These are phyloP conservation scores for Calcarius lapponicus DNA, from an alignment of 2,797 vertebrate genomes.

Conservation along the genomic window DNA sequence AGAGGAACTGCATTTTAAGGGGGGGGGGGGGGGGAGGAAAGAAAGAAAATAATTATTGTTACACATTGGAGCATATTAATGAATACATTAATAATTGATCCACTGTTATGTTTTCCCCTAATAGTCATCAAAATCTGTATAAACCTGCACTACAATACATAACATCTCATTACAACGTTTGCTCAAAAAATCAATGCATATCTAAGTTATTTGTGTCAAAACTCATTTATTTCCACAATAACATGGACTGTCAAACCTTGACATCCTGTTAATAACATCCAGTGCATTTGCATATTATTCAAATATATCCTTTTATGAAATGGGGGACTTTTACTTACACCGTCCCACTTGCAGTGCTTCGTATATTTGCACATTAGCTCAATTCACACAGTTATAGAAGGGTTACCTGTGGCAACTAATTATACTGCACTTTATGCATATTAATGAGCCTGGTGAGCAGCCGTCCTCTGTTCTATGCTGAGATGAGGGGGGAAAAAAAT, in stretches of 20 bases:
- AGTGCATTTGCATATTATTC: constrained; percentile 85
- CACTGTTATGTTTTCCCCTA: constrained; percentile 74
- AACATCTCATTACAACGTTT: constrained; percentile 81
- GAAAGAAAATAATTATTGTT: constrained; percentile 76
- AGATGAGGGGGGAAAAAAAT: constrained; percentile 63
- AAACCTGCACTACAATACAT: constrained; percentile 72
- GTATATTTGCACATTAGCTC: constrained; percentile 76
- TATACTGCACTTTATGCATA: constrained; percentile 80
- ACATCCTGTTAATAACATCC: constrained; percentile 85
- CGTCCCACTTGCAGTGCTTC: constrained; percentile 44
- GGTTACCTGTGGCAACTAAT: constrained; percentile 86
- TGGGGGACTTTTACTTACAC: constrained; percentile 69
- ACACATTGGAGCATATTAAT: constrained; percentile 78
- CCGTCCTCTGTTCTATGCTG: constrained; percentile 58
- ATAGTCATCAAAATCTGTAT: constrained; percentile 80
- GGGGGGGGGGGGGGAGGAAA: background rate
- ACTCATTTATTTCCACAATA: constrained; percentile 88
- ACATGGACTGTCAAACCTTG: constrained; percentile 82
- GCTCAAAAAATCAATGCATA: constrained; percentile 84
- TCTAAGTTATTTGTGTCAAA: constrained; percentile 87
- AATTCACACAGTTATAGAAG: constrained; percentile 76
- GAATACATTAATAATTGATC: constrained; percentile 81
- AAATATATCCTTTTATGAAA: constrained; percentile 81
- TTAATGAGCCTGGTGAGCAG: constrained; percentile 76
- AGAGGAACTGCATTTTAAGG: constrained; percentile 53